Evolutionary conservation across 2,888 invertebrate species (phyloP).

Genomic region (Adineta ricciae): DNA sequence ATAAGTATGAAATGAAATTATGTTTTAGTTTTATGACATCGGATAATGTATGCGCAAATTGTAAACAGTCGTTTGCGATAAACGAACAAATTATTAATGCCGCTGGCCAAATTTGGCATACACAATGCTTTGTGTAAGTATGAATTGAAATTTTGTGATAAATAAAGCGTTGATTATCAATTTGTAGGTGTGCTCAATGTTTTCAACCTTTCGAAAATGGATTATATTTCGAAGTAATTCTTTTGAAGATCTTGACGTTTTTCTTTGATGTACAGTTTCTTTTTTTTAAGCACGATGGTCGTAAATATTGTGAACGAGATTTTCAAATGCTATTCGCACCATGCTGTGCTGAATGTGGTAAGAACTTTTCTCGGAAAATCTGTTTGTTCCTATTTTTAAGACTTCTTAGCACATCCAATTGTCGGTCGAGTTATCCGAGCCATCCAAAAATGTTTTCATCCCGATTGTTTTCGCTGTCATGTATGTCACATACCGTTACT

Average conservation of each 20-base stretch:
- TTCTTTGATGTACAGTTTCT: background rate
- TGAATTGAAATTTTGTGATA: background rate
- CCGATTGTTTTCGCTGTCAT: constrained; percentile 89
- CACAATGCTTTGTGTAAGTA: constrained; percentile 88
- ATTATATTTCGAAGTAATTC: constrained; percentile 73
- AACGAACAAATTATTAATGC: constrained; percentile 98
- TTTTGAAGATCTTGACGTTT: background rate
- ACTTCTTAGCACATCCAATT: constrained; percentile 71
- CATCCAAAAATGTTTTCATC: constrained; percentile 98
- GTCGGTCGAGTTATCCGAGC: constrained; percentile 98
- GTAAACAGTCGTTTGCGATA: constrained; percentile 85
- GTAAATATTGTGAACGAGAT: constrained; percentile 97
- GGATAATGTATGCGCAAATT: constrained; percentile 65
- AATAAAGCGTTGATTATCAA: constrained; percentile 33
- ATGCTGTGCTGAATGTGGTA: constrained; percentile 68
- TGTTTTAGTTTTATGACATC: background rate
- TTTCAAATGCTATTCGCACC: constrained; percentile 93
- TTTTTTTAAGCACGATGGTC: constrained; percentile 68
- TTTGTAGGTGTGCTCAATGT: constrained; percentile 80
- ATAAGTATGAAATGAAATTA: background rate
- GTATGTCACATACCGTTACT: constrained; percentile 80
- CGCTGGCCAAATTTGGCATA: constrained; percentile 95
- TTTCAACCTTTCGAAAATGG: constrained; percentile 94
- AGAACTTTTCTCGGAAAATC: constrained; percentile 56
- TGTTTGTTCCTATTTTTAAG: constrained; percentile 20